phyloP scores from a whole-genome alignment of 2,888 invertebrate species.

The Nematopogon swammerdamellus region DNA sequence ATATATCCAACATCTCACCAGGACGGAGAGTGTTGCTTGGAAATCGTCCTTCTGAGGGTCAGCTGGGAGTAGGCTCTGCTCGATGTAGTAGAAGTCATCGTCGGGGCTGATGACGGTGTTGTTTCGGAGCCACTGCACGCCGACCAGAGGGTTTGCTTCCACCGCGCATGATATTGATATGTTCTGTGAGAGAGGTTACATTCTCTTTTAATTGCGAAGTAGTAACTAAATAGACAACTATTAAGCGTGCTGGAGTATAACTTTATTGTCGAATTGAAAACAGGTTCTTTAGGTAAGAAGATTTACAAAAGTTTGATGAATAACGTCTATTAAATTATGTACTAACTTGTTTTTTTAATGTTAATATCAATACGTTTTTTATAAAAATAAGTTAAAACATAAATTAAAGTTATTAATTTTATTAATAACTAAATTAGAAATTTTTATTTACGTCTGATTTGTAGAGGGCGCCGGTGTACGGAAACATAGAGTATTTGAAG shows the following conservation, averaged over 20 bases:
- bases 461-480: conserved; percentile 77
- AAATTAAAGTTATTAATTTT: no score
- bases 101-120: conserved; percentile 64
- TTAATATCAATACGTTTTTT: no score
- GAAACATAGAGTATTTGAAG: conserved; percentile 79
- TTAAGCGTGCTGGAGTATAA: background rate
- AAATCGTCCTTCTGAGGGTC: conserved; percentile 82
- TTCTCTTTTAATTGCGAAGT: background rate
- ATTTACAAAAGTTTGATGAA: no score
- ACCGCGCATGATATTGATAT: conserved; percentile 83
- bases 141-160: conserved; percentile 85
- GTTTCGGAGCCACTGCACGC: conserved; percentile 82
- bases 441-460: conserved; percentile 63
- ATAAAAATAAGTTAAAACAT: no score
- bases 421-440: no score
- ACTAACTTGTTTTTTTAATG: no score
- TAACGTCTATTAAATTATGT: no score
- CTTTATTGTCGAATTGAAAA: no score
- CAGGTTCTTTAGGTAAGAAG: no score
- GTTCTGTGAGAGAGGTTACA: conserved; percentile 36
- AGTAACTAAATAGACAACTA: background rate
- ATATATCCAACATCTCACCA: conserved; percentile 47
- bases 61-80: conserved; percentile 64
- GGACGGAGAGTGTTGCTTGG: conserved; percentile 82
- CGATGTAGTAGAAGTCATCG: conserved; percentile 64